Conservation (phyloP, 1,140 invertebrate species). For the Bombus picipes region DNA sequence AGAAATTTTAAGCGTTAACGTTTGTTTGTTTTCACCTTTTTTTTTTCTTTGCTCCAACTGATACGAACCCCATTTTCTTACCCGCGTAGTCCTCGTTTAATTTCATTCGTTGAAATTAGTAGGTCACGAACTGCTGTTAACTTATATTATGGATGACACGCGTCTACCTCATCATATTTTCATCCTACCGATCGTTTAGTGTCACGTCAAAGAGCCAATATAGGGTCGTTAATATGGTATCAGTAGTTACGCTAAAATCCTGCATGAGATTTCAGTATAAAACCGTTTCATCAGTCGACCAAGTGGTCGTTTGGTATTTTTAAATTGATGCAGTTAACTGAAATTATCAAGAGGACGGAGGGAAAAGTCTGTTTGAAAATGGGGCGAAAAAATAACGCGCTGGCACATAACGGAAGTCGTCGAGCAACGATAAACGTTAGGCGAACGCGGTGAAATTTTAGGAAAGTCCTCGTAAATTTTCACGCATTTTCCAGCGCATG, state of each 20-base stretch:
- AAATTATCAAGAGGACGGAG: not conserved
- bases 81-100: not conserved
- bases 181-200: not conserved
- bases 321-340: not conserved
- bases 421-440: not conserved
- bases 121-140: not conserved
- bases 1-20: not conserved
- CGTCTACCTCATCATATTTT: not conserved
- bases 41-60: not conserved
- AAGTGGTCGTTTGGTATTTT: not conserved
- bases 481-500: not conserved
- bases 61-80: not conserved
- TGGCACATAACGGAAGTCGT: not conserved
- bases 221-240: constrained; percentile 24
- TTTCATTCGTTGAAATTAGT: constrained; percentile 10
- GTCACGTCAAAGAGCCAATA: constrained; percentile 19
- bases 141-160: not conserved
- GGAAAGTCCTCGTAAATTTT: not conserved
- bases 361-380: not conserved
- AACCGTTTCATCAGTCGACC: not conserved
- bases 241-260: not conserved
- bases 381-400: not conserved
- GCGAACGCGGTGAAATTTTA: not conserved
- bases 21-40: not conserved
- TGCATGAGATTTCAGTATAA: not conserved